Conservation (phyloP, 2,113 vertebrate genomes). For the Oryctolagus cuniculus region mOryCun1.1 NC_091436.1:91074501-91075000, state of each 20-base stretch:
- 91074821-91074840: neutral
- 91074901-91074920: neutral
- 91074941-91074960: neutral
- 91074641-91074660: neutral
- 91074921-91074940: neutral
- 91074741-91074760: neutral
- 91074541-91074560: neutral
- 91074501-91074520: neutral
- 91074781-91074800: neutral
- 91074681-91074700: neutral
- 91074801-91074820: neutral
- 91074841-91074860: neutral
- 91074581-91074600: neutral
- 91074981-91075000: rapidly evolving
- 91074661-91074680: neutral
- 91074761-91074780: neutral
- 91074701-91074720: neutral
- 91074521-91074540: neutral
- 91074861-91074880: neutral
- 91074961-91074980: neutral
- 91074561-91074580: neutral
- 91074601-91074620: neutral
- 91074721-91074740: neutral
- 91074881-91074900: neutral
- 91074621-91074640: neutral